phyloP scores from a whole-genome alignment of 2,888 invertebrate species.

The Mechanitis messenoides region DNA sequence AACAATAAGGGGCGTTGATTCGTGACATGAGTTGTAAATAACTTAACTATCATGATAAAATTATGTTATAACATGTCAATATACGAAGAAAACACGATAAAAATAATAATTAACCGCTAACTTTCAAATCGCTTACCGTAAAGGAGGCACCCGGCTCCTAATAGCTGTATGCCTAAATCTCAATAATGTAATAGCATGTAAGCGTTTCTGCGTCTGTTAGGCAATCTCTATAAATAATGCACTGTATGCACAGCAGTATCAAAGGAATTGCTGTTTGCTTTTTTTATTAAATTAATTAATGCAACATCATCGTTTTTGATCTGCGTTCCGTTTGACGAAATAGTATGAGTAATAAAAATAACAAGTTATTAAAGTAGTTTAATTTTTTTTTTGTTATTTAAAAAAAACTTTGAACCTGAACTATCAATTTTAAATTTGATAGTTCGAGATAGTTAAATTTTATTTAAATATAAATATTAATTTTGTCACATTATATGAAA shows the following conservation, averaged over 20 bases:
- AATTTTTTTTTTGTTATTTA: too few species aligned
- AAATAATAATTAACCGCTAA: constrained; percentile 37
- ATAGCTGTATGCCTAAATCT: background rate
- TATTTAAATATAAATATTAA: too few species aligned
- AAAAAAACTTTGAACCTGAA: too few species aligned
- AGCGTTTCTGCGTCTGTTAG: background rate
- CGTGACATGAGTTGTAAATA: constrained; percentile 42
- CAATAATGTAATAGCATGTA: background rate
- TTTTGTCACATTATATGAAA: too few species aligned
- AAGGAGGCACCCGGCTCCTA: constrained; percentile 2
- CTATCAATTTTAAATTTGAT: too few species aligned
- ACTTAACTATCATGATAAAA: constrained; percentile 47
- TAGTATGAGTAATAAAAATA: too few species aligned
- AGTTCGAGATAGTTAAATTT: too few species aligned
- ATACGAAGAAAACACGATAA: constrained; percentile 47
- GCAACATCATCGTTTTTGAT: constrained; percentile 5
- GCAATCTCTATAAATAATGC: constrained; percentile 3
- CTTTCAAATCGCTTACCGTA: constrained; percentile 39
- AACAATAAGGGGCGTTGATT: constrained; percentile 39
- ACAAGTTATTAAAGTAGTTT: too few species aligned
- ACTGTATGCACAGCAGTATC: background rate
- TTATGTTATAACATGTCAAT: constrained; percentile 50
- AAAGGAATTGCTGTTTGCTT: background rate
- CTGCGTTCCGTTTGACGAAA: constrained; percentile 8
- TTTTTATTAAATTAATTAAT: constrained; percentile 3